Conservation (phyloP, 1,140 invertebrate genomes). For the Holotrichia oblita region DNA sequence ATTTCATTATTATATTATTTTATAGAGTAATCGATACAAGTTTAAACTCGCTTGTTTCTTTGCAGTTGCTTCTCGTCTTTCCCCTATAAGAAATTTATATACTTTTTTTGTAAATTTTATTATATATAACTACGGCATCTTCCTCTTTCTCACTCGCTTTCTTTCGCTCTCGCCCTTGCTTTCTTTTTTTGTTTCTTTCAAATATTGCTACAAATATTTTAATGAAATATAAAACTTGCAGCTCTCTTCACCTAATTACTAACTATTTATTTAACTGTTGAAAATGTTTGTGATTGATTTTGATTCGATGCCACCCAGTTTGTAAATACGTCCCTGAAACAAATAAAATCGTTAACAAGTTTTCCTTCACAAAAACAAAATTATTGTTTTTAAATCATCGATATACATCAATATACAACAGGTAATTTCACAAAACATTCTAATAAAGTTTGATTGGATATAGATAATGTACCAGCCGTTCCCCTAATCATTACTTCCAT, state of each 20-base stretch:
- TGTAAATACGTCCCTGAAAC: slow-evolving; percentile 87
- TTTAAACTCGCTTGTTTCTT: background rate
- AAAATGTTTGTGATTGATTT: slow-evolving; percentile 71
- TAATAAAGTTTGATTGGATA: no score
- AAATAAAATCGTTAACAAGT: no score
- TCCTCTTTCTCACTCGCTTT: slow-evolving; percentile 35
- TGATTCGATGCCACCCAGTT: slow-evolving; percentile 88
- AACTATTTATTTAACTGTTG: slow-evolving; percentile 67
- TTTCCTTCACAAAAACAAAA: no score
- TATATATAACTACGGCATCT: slow-evolving; percentile 24
- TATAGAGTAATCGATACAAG: background rate
- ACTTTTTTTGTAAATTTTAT: slow-evolving; percentile 7
- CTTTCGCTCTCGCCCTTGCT: slow-evolving; percentile 21
- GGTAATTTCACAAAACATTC: no score
- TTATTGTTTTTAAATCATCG: no score
- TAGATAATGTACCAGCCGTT: no score
- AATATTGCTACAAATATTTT: slow-evolving; percentile 45
- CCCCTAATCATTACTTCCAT: no score
- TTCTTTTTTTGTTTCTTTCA: slow-evolving; percentile 26
- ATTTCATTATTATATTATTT: background rate
- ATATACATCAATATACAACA: no score
- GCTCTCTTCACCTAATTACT: slow-evolving; percentile 38
- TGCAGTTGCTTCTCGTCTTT: slow-evolving; percentile 29
- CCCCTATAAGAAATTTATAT: slow-evolving; percentile 38
- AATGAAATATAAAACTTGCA: slow-evolving; percentile 44